These are phyloP conservation scores for Alligator sinensis DNA, from an alignment of 2,113 vertebrate genomes.

Conservation along the genomic window DNA sequence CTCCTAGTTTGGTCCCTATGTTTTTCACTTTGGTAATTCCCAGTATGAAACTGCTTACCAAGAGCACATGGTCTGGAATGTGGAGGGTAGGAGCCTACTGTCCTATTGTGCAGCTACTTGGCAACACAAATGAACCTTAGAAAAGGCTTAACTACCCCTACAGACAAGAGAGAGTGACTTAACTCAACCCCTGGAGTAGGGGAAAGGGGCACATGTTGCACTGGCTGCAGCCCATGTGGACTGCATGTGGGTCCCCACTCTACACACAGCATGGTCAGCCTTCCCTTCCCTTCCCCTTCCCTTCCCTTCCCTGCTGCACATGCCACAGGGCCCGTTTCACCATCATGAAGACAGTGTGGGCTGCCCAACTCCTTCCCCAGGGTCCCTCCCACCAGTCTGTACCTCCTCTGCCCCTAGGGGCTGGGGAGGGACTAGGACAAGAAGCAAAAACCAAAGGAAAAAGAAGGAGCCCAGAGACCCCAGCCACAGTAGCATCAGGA, in stretches of 20 bases:
- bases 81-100: not conserved
- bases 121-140: fast-evolving
- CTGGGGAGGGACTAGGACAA: no score
- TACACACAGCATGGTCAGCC: no score
- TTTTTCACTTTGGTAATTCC: not conserved
- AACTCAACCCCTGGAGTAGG: fast-evolving
- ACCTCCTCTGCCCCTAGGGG: no score
- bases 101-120: fast-evolving
- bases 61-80: not conserved
- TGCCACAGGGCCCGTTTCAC: no score
- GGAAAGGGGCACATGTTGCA: fast-evolving
- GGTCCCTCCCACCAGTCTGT: no score
- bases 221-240: not conserved
- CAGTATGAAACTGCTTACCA: fast-evolving
- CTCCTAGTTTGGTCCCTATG: not conserved
- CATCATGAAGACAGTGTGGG: no score
- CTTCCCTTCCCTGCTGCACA: no score
- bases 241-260: not conserved
- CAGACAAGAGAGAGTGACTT: not conserved
- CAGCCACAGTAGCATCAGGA: no score
- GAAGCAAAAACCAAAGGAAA: no score
- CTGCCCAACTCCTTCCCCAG: no score
- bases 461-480: no score
- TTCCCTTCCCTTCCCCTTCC: not conserved
- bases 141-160: fast-evolving